Evolutionary conservation across 2,797 vertebrate genomes (phyloP).

Genomic region (Pogoniulus pusillus): DNA sequence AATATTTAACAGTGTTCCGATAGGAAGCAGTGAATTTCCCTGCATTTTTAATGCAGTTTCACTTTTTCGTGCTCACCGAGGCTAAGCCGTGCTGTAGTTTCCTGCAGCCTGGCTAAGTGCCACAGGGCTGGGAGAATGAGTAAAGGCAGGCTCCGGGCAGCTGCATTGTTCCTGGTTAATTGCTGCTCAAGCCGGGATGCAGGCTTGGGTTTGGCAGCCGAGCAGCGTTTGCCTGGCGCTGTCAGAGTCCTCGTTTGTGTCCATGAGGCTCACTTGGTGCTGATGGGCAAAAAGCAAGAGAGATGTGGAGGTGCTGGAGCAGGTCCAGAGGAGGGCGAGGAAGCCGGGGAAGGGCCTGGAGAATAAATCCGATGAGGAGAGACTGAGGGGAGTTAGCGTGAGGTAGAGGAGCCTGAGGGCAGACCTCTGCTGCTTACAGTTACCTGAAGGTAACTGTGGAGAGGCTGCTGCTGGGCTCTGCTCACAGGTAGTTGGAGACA

Average conservation of each 20-base stretch:
- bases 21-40: background rate
- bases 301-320: no score
- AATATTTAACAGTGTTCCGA: conserved; percentile 48
- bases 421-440: no score
- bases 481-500: no score
- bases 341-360: no score
- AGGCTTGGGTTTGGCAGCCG: conserved; percentile 41
- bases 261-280: background rate
- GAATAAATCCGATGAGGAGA: no score
- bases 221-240: conserved; percentile 1
- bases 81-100: background rate
- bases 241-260: background rate
- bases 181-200: conserved; percentile 20
- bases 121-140: background rate
- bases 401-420: no score
- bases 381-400: no score
- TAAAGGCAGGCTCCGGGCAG: background rate
- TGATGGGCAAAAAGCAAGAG: background rate
- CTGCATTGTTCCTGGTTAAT: conserved; percentile 38
- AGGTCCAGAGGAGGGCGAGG: no score
- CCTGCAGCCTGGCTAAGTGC: conserved; percentile 45
- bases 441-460: no score
- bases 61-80: background rate
- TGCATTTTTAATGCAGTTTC: conserved; percentile 31
- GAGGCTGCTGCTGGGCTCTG: no score